Base-by-base conservation (phyloP, 2,797 vertebrate genomes). In the Rhabdomys pumilio region DNA sequence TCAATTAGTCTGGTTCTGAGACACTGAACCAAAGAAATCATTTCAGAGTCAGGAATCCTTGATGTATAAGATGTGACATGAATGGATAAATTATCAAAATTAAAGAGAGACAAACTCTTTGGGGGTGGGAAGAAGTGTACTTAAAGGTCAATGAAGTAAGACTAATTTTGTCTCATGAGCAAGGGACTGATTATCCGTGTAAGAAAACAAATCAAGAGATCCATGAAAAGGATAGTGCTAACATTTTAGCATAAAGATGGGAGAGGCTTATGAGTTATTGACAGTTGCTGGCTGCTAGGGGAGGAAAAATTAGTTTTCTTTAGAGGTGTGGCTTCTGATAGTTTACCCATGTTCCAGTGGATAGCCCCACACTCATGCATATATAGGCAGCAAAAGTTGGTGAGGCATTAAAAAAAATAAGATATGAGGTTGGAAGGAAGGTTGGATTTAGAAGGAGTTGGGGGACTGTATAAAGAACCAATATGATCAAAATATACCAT, bases 1-100 rank as follows among this genome's bases (percentile, higher is more conserved):
- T 97, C 97, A 97, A 97, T 98, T 98, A 98, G 96, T 96, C 93
- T 65, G 82, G 89, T 97, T 97, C 95, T 98, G 90, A 97, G 91
- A 97, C 77, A 92, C 67, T 96, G 65, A 97, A 96, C 93, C 95
- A 96, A 97, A 92, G 95, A 97, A 97, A 95, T 95, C 92, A 98
- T 97, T 98, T 95, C 84, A 92, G 92, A 88, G 94, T 96, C 93
- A 96, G 59, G 95, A 97, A 96, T 92, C 65, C 85, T 86, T 96
- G 82, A 97, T 97, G 95, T 95, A 91, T 95, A 97, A 97, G 97
- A 96, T 95, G 93, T 0, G 34, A 97, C 97, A 95, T 9, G 72
- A 96, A 96, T 95, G 90, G 75, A 95, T 98, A 93, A 92, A 93
- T 95, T 90, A 34, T 93, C 88, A 89, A 96, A 97, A 98, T 94